Percentiles rank a stretch among this genome's conserved stretches.
These are phyloP conservation scores for Agonopterix arenella DNA, from an alignment of 2,888 invertebrate species.

Conservation along the genomic window DNA sequence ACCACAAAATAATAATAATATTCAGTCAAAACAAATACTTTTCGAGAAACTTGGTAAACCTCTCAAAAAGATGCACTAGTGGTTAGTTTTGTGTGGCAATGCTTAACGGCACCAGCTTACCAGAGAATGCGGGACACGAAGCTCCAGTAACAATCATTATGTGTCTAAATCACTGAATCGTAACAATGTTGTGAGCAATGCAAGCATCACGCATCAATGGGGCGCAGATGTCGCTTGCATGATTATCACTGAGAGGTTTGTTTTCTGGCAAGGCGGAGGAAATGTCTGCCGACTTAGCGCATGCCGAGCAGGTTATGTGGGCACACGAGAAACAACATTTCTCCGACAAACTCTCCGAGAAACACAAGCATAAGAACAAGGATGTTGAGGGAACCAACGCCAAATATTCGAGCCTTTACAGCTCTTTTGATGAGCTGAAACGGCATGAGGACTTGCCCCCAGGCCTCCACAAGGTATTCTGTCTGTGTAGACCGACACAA, in stretches of 20 bases:
- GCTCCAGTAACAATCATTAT: constrained; percentile 15
- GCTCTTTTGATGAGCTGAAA: constrained; percentile 63
- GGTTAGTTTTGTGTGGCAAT: constrained; percentile 8
- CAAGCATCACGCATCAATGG: constrained; percentile 47
- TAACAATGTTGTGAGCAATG: constrained; percentile 51
- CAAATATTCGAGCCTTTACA: constrained; percentile 66
- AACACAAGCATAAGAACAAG: constrained; percentile 37
- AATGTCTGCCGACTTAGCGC: constrained; percentile 70
- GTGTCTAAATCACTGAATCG: constrained; percentile 37
- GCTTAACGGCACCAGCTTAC: constrained; percentile 17
- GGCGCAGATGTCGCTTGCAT: constrained; percentile 30
- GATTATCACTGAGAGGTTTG: constrained; percentile 61
- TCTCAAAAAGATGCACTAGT: background rate
- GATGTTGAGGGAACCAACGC: constrained; percentile 29
- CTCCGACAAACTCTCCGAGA: constrained; percentile 47
- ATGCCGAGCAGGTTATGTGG: constrained; percentile 74
- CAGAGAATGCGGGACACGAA: constrained; percentile 4
- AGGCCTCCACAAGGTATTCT: constrained; percentile 60
- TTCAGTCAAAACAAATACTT: background rate
- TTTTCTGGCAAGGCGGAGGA: constrained; percentile 73
- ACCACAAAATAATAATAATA: background rate
- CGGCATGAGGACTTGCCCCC: constrained; percentile 56
- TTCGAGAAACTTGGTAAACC: constrained; percentile 1
- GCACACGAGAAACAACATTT: constrained; percentile 67
- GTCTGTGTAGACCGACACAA: constrained; percentile 30